Evolutionary conservation across 1,140 invertebrate species (phyloP), one percentile per base, ranked within the genome.

Genomic region (Dinothrombium tinctorium): DNA sequence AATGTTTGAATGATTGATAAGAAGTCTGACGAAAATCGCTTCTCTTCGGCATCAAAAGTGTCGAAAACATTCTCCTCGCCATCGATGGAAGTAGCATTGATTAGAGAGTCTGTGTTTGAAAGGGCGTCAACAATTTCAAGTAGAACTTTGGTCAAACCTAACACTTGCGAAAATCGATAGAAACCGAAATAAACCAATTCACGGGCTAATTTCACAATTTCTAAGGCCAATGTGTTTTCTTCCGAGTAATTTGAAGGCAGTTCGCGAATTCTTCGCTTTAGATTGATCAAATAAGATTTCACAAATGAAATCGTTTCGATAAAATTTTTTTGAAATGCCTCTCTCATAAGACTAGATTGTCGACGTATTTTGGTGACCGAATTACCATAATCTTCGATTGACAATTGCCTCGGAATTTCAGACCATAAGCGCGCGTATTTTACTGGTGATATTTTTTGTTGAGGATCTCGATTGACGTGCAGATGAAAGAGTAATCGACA

Each of bases 111-210:
- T n/a, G n/a, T n/a, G n/a, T n/a, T n/a, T n/a, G n/a, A n/a, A n/a
- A n/a, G n/a, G n/a, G n/a, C n/a, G 49, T 67, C 86, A 33, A 96
- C 63, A 47, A 95, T 95, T 51, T 74, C 83, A 0, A 98, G 69
- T 21, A 99, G 58, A 0, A 86, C 96, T 64, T 90, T 89, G 0
- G 89, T 92, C 44, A 99, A 61, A 41, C 82, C 68, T n/a, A 96
- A 63, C 11, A 99, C 64, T 61, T 95, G 84, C 59, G 76, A 83
- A 58, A 98, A 98, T 58, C 82, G 86, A 62, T 84, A 94, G 65
- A 98, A 99, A 19, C 92, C 92, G 65, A 99, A 99, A 57, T 95
- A 94, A 36, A 96, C 92, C 45, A 99, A 63, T 54, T 96, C 81
- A 46, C 87, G 70, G 5, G 89, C 89, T 40, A 99, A 59, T 59